Base-by-base conservation (phyloP, 2,888 invertebrate genomes). In the Phoenoteleia sp. region DNA sequence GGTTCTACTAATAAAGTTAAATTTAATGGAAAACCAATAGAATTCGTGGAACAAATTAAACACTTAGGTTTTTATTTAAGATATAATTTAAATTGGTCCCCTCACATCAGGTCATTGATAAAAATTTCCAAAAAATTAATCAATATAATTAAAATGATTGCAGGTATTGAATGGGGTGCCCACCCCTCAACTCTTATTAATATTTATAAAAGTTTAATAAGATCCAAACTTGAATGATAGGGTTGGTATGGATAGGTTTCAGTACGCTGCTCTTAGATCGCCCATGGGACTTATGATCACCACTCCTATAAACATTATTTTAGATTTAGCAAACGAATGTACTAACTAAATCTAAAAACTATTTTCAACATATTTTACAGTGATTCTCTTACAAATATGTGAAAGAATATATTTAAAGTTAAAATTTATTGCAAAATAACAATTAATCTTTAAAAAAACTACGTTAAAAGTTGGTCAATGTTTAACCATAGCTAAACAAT, bases 141-240 rank as follows among this genome's bases (percentile, higher is more conserved):
- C 2, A 56, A 56, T 29, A 15, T 56, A 2, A 2, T 56, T 2
- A 56, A 56, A 29, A 15, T 56, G 6, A 17, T 33, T 29, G 6
- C 2, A n/a, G 9, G 25, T 6, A 56, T 56, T 15, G 29, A 56
- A 33, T 56, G 56, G 56, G 56, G 33, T 27, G 56, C 56, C 1
- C 29, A 56, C 17, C 56, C 56, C 2, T 11, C 29, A 2, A 56
- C n/a, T 15, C 4, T 17, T 1, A 3, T 56, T 3, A 29, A 7
- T 4, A 3, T 56, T 2, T 56, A 56, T 29, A 56, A 56, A 56
- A 56, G 56, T 29, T 33, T 33, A 15, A 33, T 56, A 2, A 56
- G 56, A 29, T 27, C 56, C 4, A 56, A n/a, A 56, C 15, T 56
- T 1, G 33, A 56, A 15, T 56, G 56, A 56, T n/a, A 56, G 29